Percentiles rank a stretch among this genome's conserved stretches.
These are phyloP conservation scores for Neofelis nebulosa DNA, from an alignment of 2,113 vertebrate genomes.

Conservation along the genomic window DNA sequence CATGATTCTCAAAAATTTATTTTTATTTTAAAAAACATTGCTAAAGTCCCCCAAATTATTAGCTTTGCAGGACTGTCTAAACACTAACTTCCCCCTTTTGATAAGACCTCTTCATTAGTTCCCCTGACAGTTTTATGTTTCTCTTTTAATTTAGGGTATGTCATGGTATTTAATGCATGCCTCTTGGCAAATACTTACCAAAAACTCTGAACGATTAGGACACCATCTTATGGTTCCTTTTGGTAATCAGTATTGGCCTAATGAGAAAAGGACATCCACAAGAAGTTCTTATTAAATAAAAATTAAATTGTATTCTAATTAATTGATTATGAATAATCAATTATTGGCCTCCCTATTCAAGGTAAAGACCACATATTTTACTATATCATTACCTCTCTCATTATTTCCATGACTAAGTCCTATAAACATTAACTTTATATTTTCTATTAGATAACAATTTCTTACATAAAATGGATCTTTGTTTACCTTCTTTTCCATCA, in stretches of 20 bases:
- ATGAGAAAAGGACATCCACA: constrained; percentile 34
- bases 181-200: constrained; percentile 65
- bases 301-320: not conserved
- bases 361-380: not conserved
- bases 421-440: not conserved
- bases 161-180: not conserved
- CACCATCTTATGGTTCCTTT: constrained; percentile 52
- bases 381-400: not conserved
- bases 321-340: not conserved
- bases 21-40: not conserved
- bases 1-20: not conserved
- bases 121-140: not conserved
- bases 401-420: not conserved
- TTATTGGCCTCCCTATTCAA: not conserved
- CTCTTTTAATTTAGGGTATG: not conserved
- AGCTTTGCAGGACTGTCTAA: not conserved
- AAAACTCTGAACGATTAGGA: not conserved
- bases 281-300: constrained; percentile 21
- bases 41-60: not conserved
- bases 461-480: constrained; percentile 14
- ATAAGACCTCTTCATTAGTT: not conserved
- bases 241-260: constrained; percentile 59
- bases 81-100: not conserved
- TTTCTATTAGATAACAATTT: not conserved
- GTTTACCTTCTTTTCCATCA: constrained; percentile 65